Conservation (phyloP, 1,140 invertebrate species). For the Diabrotica undecimpunctata region DNA sequence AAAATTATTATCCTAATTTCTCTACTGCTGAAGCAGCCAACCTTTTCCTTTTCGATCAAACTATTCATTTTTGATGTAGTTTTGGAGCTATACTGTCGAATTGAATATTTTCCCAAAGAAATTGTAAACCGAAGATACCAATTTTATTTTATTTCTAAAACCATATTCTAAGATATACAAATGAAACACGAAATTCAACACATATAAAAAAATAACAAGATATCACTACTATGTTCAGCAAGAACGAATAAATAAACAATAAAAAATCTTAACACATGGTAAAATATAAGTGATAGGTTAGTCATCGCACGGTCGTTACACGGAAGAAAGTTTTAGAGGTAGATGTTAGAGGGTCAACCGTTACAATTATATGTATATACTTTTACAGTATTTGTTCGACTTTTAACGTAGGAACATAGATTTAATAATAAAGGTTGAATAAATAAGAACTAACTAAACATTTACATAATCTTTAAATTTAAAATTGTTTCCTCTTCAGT, state of each 20-base stretch:
- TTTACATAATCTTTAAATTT: no score
- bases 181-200: constrained; percentile 16
- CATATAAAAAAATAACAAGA: constrained; percentile 20
- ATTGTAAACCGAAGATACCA: neutral
- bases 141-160: neutral
- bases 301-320: neutral
- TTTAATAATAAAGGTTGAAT: no score
- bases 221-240: constrained; percentile 8
- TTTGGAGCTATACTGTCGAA: no score
- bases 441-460: no score
- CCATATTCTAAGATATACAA: constrained; percentile 6
- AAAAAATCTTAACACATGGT: neutral
- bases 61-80: no score
- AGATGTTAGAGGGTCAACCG: constrained; percentile 5
- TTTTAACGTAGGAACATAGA: neutral
- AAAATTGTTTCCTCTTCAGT: no score
- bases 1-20: no score
- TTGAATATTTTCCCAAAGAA: neutral
- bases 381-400: neutral
- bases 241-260: constrained; percentile 16
- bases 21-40: no score
- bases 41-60: no score
- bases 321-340: no score
- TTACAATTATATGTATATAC: neutral
- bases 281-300: neutral